Conservation (phyloP, 1,140 invertebrate species). For the Papilio polytes region DNA sequence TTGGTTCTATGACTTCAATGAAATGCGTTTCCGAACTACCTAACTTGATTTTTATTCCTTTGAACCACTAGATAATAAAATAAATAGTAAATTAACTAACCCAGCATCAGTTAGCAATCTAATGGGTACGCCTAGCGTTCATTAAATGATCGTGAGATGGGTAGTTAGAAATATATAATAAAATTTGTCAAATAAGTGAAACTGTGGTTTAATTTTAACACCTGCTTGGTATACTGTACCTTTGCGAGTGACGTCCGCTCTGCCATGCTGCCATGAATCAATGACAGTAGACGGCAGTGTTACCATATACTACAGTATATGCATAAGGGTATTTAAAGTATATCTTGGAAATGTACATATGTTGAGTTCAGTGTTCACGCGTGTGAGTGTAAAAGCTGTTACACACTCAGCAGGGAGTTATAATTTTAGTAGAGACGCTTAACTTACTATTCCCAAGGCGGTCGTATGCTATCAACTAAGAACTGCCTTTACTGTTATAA, state of each 20-base stretch:
- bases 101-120: too few species aligned
- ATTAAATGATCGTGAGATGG: neutral
- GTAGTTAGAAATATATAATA: too few species aligned
- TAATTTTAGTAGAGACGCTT: slow-evolving; percentile 46
- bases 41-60: too few species aligned
- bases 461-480: slow-evolving; percentile 37
- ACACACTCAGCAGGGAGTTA: slow-evolving; percentile 42
- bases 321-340: neutral
- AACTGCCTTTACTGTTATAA: slow-evolving; percentile 28
- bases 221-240: neutral
- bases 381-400: slow-evolving; percentile 19
- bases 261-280: too few species aligned
- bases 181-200: too few species aligned
- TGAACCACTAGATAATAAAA: too few species aligned
- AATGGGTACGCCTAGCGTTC: neutral
- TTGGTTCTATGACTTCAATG: too few species aligned
- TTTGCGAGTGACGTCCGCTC: too few species aligned
- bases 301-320: too few species aligned
- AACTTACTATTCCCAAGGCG: slow-evolving; percentile 44
- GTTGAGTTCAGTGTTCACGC: neutral
- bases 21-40: too few species aligned
- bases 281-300: too few species aligned
- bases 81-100: too few species aligned
- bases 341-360: neutral
- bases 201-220: neutral